These are phyloP conservation scores for Phorcus lineatus DNA, from an alignment of 2,888 invertebrate species.

Conservation along the genomic window DNA sequence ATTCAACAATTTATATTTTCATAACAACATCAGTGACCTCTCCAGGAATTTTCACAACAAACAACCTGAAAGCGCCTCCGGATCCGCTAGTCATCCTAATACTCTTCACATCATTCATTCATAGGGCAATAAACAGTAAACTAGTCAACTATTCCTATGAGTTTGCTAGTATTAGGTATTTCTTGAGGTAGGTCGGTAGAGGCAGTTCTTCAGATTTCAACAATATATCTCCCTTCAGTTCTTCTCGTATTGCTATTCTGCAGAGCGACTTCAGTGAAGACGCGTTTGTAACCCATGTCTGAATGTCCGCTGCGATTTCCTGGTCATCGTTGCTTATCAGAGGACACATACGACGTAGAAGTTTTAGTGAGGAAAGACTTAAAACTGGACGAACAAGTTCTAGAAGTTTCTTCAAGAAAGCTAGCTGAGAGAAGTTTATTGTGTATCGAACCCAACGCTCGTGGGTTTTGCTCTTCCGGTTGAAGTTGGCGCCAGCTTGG, in stretches of 20 bases:
- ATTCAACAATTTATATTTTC: not conserved
- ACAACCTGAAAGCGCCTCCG: too few species aligned
- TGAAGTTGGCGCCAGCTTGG: conserved; percentile 42
- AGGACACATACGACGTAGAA: not conserved
- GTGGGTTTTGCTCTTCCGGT: conserved; percentile 32
- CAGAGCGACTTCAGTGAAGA: conserved; percentile 45
- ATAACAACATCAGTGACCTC: not conserved
- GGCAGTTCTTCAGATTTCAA: conserved; percentile 44
- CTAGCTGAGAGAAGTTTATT: conserved; percentile 20
- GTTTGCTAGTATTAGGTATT: not conserved
- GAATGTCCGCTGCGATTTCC: not conserved
- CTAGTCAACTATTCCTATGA: not conserved
- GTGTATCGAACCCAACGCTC: conserved; percentile 32
- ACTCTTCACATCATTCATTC: not conserved
- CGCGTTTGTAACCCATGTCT: not conserved
- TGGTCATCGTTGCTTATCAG: not conserved
- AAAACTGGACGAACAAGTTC: conserved; percentile 32
- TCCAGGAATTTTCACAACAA: too few species aligned
- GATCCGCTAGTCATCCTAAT: too few species aligned
- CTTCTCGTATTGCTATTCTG: conserved; percentile 45
- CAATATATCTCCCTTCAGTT: conserved; percentile 49
- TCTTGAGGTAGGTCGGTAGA: conserved; percentile 45
- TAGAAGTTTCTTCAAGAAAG: conserved; percentile 26
- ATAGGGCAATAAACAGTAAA: not conserved
- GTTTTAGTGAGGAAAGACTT: not conserved